Evolutionary conservation across 2,113 vertebrate genomes (phyloP), one percentile per base, ranked within the genome.

Genomic region (Plecturocebus donacophilus): DNA sequence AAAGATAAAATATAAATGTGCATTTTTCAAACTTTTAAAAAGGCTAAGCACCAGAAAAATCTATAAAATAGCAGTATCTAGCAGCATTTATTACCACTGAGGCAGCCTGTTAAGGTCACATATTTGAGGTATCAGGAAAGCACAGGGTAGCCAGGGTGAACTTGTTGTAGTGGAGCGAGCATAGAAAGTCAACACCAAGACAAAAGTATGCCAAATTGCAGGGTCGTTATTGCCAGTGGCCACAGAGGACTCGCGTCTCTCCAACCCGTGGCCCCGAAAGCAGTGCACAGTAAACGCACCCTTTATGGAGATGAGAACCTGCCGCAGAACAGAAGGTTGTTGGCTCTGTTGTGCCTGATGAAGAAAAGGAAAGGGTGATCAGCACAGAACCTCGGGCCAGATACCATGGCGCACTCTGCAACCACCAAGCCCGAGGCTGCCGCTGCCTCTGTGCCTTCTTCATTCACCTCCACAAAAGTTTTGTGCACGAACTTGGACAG

Each of bases 401-500:
- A 56, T 3, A 75, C 98, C 0, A 4, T 8, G 58, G 8, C 99
- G 2, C 98, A 97, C 8, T 98, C 0, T 61, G 91, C 83, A 66
- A 99, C 77, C n/a, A 98, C 0, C 0, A 21, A 81, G 0, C 87
- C 99, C 0, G 99, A 99, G 5, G 99, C 99, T 0, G 99, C 99
- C 0, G 99, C 99, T 0, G 99, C 99, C 97, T 99, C 99, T 0
- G 99, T 99, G 76, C 99, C 99, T 96, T 99, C 99, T 96, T 99
- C 99, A 0, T 99, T 99, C 66, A 99, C 99, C 73, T 99, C 99
- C 87, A 99, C 98, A 14, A 99, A 99, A 40, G 99, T 98, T 97
- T 99, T 99, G 98, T 99, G 99, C 87, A 99, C 61, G 3, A 99
- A 98, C 54, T 99, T 96, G 6, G 99, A 99, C 66, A 99, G 91